Evolutionary conservation across 1,140 invertebrate genomes (phyloP).

Genomic region (Brachionus manjavacas): DNA sequence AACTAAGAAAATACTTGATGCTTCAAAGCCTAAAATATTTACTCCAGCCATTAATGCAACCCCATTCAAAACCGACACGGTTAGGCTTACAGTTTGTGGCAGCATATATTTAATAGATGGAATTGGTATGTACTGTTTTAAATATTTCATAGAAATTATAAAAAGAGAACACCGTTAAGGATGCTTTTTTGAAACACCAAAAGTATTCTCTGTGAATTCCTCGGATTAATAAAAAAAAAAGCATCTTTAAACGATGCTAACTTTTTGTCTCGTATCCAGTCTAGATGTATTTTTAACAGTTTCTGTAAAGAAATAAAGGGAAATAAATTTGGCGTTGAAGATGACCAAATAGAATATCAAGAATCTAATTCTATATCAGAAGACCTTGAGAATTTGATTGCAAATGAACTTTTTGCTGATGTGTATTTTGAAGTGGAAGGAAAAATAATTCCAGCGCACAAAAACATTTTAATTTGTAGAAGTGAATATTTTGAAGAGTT

Average conservation of each 20-base stretch:
- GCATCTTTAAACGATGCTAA: too few species aligned
- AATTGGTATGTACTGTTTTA: background rate
- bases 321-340: background rate
- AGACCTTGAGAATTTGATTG: background rate
- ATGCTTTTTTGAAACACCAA: too few species aligned
- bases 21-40: background rate
- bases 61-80: slow-evolving; percentile 14
- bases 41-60: background rate
- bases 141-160: too few species aligned
- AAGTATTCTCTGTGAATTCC: too few species aligned
- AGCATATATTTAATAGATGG: slow-evolving; percentile 19
- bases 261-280: too few species aligned
- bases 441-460: background rate
- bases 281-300: background rate
- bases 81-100: background rate
- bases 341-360: background rate
- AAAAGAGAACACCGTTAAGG: too few species aligned
- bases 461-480: background rate
- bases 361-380: background rate
- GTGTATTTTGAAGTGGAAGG: slow-evolving; percentile 40
- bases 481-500: slow-evolving; percentile 36
- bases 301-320: slow-evolving; percentile 11
- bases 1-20: background rate
- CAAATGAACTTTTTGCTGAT: slow-evolving; percentile 32
- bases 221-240: too few species aligned